Evolutionary conservation across 2,888 invertebrate genomes (phyloP).

Genomic region (Lacanobia wlatinum): DNA sequence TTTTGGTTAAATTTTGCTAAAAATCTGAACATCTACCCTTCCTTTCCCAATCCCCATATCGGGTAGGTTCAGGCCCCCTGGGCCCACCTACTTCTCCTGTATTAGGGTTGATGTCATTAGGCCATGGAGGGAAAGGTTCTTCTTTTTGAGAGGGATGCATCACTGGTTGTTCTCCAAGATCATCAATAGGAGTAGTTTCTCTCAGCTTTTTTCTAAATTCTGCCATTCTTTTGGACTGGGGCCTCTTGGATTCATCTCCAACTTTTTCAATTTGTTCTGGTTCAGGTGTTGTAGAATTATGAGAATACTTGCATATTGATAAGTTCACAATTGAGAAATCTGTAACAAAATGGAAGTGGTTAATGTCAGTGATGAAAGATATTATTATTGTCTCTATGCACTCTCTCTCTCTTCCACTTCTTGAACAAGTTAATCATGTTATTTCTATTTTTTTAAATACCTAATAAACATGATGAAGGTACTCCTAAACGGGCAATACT

Average conservation of each 20-base stretch:
- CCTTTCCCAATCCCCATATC: conserved; percentile 99
- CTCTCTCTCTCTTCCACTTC: background rate
- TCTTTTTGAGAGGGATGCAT: conserved; percentile 94
- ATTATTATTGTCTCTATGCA: background rate
- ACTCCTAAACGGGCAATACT: background rate
- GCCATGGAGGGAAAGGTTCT: conserved; percentile 96
- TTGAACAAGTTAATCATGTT: too few species aligned
- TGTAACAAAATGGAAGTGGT: conserved; percentile 30
- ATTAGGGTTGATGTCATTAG: conserved; percentile 96
- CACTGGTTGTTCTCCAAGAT: conserved; percentile 94
- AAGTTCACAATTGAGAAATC: conserved; percentile 40
- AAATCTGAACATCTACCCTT: conserved; percentile 99
- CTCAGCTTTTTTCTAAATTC: conserved; percentile 95
- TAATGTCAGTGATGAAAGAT: background rate
- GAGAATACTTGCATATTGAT: conserved; percentile 68
- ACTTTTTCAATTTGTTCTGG: conserved; percentile 41
- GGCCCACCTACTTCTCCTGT: conserved; percentile 99
- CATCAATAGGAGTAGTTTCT: conserved; percentile 92
- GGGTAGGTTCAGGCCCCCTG: conserved; percentile 98
- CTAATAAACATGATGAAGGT: too few species aligned
- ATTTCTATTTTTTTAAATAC: too few species aligned
- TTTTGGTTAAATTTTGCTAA: conserved; percentile 81
- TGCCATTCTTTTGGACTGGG: conserved; percentile 87
- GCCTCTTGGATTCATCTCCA: conserved; percentile 66
- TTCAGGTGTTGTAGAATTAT: conserved; percentile 66